Evolutionary conservation across 2,797 vertebrate species (phyloP).

Genomic region (Pangasius krempfi): DNA sequence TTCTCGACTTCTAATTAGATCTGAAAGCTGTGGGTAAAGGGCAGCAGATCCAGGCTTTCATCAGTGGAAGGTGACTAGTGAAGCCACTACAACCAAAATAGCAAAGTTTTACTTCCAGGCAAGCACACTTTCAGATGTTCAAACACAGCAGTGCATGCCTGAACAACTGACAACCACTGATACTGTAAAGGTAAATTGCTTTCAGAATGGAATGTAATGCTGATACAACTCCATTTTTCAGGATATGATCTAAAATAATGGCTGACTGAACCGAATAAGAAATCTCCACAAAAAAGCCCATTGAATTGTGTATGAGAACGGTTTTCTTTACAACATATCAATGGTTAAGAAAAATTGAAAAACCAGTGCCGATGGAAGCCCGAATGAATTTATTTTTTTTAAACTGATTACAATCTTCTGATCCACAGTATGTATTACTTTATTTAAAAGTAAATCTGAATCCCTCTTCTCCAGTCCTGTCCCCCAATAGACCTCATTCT

Average conservation of each 20-base stretch:
- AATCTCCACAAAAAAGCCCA: constrained; percentile 13
- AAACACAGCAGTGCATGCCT: background rate
- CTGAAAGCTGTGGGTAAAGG: constrained; percentile 43
- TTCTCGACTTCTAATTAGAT: constrained; percentile 41
- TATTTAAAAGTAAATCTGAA: constrained; percentile 1
- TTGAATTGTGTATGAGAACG: background rate
- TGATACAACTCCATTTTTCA: background rate
- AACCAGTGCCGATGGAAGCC: background rate
- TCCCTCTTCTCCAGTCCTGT: background rate
- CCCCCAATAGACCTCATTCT: background rate
- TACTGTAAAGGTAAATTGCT: constrained; percentile 3
- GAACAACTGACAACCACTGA: background rate
- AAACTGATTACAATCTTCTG: constrained; percentile 1
- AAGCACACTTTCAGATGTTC: background rate
- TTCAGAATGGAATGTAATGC: background rate
- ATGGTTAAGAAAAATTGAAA: constrained; percentile 12
- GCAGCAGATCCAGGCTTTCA: constrained; percentile 7
- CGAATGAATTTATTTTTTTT: constrained; percentile 13
- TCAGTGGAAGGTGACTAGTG: constrained; percentile 29
- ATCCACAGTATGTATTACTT: constrained; percentile 1
- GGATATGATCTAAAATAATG: constrained; percentile 16
- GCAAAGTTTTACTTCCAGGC: constrained; percentile 1
- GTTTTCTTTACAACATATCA: background rate
- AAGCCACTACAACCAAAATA: constrained; percentile 5
- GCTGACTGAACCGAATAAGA: constrained; percentile 15